Percentiles rank a stretch among this genome's conserved stretches.
Evolutionary conservation across 2,888 invertebrate species (phyloP).

Genomic region (Orchestes rusci): DNA sequence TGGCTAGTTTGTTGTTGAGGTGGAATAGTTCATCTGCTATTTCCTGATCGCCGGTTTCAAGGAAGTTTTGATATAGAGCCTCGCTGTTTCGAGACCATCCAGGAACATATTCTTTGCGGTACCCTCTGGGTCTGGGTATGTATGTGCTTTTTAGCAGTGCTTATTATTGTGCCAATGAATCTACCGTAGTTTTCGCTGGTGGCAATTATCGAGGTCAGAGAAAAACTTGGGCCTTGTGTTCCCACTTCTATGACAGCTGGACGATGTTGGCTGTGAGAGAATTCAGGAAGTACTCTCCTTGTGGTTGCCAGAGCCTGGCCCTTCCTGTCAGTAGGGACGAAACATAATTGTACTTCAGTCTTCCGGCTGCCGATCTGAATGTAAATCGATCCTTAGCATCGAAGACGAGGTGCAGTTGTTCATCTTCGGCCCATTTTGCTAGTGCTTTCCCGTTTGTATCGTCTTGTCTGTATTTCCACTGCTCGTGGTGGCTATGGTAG

Average conservation of each 20-base stretch:
- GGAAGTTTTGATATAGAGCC: no score
- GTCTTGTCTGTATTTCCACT: slow-evolving; percentile 21
- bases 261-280: slow-evolving; percentile 3
- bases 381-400: slow-evolving; percentile 23
- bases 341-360: neutral
- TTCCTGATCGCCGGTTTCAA: no score
- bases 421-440: slow-evolving; percentile 21
- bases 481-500: slow-evolving; percentile 23
- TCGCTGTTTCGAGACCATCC: no score
- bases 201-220: no score
- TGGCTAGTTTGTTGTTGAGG: slow-evolving; percentile 11
- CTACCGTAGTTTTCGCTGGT: no score
- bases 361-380: slow-evolving; percentile 23
- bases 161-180: no score
- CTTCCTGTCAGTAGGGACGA: neutral
- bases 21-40: no score
- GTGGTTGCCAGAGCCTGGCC: neutral
- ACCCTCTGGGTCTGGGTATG: slow-evolving; percentile 1
- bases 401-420: slow-evolving; percentile 18
- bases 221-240: neutral
- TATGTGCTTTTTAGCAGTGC: slow-evolving; percentile 2
- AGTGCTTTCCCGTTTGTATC: slow-evolving; percentile 18
- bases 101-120: no score
- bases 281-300: neutral
- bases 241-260: neutral